Evolutionary conservation across 2,797 vertebrate species (phyloP), one percentile per base, ranked within the genome.

Genomic region (Pagetopsis macropterus): DNA sequence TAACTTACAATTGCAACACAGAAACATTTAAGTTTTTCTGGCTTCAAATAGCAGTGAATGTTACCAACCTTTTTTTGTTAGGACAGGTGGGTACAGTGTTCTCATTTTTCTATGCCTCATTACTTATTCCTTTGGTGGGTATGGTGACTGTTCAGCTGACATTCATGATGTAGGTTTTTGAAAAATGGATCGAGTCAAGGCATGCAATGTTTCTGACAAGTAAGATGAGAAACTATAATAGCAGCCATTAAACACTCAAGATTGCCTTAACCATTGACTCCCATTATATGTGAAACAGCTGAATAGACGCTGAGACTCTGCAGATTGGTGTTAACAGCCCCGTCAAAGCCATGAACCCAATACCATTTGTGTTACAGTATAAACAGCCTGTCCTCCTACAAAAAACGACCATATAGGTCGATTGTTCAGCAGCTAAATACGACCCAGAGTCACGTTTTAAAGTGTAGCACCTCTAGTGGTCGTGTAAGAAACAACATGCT

Each of bases 21-120:
- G 19, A 48, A 17, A 56, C 13, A 19, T 49, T 65, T 63, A 9
- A 31, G 3, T 62, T 31, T 48, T 27, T 67, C 51, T 11, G 15
- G 1, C 27, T 44, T 33, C 17, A 37, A 19, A 73, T 45, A 45
- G 23, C 27, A 45, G 9, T 40, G 19, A 31, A 13, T 69, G 15
- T 65, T 65, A 44, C 9, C 21, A 10, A 73, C 31, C 37, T 37
- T 66, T 70, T 81, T 83, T 69, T 62, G 44, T 51, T 65, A n/a
- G 51, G 62, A 74, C 63, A 70, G 31, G 61, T 61, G 56, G 57
- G 55, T 64, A 70, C 76, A 75, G 45, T n/a, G 21, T 4, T 3
- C 21, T 51, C 7, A 21, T 58, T 74, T 75, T 71, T 66, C 64
- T 69, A 51, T 51, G 55, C 44, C 11, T 71, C 48, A 21, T 75